Evolutionary conservation across 2,888 invertebrate species (phyloP), one percentile per base, ranked within the genome.

Genomic region (Smittia sp.): DNA sequence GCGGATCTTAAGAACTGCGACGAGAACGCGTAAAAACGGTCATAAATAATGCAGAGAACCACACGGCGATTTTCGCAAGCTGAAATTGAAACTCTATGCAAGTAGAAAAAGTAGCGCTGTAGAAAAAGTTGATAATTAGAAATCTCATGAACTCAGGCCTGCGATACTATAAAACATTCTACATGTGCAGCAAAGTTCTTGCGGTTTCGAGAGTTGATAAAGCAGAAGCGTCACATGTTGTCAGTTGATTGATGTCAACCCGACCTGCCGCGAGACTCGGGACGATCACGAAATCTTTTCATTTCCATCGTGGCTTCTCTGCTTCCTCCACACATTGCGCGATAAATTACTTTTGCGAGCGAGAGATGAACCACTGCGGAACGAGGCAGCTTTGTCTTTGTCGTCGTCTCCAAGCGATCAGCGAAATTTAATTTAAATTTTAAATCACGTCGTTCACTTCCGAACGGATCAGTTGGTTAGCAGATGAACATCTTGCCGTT

Each of bases 1-100:
- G 32, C 3, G 32, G 2, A 58, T 58, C 15, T 20, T 58, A 2
- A 22, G 18, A 1, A 18, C 18, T 18, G 6, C 9, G 58, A 58
- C 58, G 46, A 11, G 46, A 58, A 58, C 18, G 7, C 58, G 58
- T 58, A 58, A 58, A 58, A 58, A 20, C 18, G 22, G 20, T 58
- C 58, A 58, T 58, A 58, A 58, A 58, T 58, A 58, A 58, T 58
- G 58, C 58, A 18, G 18, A 58, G 22, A 58, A 22, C 58, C 58
- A 58, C 58, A 9, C 18, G 32, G n/a, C n/a, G 6, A 52, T 52
- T 7, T 7, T 52, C 6, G 13, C 4, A 18, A 58, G 18, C 2
- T 18, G 58, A 58, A 58, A 58, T 18, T 18, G 20, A 58, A 58
- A 46, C 52, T 46, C 18, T 46, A 9, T 18, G 32, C 32, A 32